Evolutionary conservation across 2,113 vertebrate species (phyloP).

Genomic region (Gallinago undulata): DNA sequence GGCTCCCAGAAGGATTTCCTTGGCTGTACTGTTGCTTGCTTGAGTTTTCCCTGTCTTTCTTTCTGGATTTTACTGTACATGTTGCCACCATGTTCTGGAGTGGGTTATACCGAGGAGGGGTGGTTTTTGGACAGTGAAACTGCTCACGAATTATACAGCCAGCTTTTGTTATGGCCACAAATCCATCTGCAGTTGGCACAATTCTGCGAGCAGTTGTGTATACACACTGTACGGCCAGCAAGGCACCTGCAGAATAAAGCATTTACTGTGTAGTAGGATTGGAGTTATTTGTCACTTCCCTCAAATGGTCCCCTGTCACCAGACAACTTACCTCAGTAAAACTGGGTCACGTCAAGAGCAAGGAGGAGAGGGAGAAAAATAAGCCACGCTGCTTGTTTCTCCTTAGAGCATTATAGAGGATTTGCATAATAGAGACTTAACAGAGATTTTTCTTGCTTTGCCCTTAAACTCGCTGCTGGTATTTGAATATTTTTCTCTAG

Average conservation of each 20-base stretch:
- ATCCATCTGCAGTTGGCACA: constrained; percentile 70
- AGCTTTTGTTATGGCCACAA: constrained; percentile 69
- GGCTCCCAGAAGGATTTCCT: neutral
- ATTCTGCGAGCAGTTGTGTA: constrained; percentile 72
- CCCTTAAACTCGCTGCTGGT: neutral
- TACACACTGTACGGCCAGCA: constrained; percentile 76
- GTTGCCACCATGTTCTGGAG: constrained; percentile 71
- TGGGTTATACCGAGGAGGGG: constrained; percentile 59
- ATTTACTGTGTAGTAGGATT: neutral
- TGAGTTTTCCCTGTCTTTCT: neutral
- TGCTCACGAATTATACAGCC: constrained; percentile 70
- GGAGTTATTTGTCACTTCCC: accelerated
- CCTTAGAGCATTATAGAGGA: neutral
- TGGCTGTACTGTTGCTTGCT: neutral
- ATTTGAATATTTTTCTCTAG: neutral
- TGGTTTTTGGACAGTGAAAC: constrained; percentile 69
- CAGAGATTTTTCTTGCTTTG: neutral
- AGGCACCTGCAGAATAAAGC: constrained; percentile 61
- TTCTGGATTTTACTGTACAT: constrained; percentile 70
- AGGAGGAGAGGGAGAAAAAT: neutral
- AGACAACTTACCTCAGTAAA: neutral
- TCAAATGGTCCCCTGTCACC: neutral
- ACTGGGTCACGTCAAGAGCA: neutral
- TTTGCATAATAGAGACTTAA: neutral
- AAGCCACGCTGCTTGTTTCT: neutral